These are phyloP conservation scores for Vandiemenella viatica DNA, from an alignment of 2,888 invertebrate species.

Conservation along the genomic window DNA sequence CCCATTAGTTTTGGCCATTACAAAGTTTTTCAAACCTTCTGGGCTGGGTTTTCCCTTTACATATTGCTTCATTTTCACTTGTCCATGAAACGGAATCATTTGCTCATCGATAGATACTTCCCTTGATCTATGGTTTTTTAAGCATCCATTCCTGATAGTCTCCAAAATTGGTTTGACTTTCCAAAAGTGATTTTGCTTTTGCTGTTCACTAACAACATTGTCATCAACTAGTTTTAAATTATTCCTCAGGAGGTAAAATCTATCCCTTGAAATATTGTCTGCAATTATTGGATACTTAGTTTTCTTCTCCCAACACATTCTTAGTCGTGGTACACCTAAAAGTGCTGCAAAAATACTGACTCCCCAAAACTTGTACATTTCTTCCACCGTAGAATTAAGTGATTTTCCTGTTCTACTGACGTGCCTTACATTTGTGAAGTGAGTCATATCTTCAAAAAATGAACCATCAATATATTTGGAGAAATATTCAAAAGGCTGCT, in stretches of 20 bases:
- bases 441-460: conserved; percentile 2
- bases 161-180: conserved; percentile 4
- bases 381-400: conserved; percentile 1
- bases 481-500: background rate
- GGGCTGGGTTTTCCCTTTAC: conserved; percentile 2
- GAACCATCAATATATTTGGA: background rate
- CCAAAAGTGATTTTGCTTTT: conserved; percentile 4
- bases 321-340: conserved; percentile 1
- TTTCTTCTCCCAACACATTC: conserved; percentile 3
- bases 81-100: conserved; percentile 9
- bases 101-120: conserved; percentile 6
- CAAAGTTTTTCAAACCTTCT: conserved; percentile 7
- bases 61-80: conserved; percentile 5
- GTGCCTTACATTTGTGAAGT: background rate
- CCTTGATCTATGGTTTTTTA: conserved; percentile 2
- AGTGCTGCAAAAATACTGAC: conserved; percentile 1
- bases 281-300: conserved; percentile 2
- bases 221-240: conserved; percentile 8
- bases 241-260: conserved; percentile 1
- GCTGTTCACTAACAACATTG: background rate
- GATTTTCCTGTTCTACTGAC: background rate
- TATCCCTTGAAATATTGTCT: conserved; percentile 1
- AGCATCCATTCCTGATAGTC: conserved; percentile 4
- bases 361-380: conserved; percentile 1
- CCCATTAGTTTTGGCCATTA: conserved; percentile 6